phyloP scores from a whole-genome alignment of 2,797 vertebrate species.

The Aphelocoma californica region DNA sequence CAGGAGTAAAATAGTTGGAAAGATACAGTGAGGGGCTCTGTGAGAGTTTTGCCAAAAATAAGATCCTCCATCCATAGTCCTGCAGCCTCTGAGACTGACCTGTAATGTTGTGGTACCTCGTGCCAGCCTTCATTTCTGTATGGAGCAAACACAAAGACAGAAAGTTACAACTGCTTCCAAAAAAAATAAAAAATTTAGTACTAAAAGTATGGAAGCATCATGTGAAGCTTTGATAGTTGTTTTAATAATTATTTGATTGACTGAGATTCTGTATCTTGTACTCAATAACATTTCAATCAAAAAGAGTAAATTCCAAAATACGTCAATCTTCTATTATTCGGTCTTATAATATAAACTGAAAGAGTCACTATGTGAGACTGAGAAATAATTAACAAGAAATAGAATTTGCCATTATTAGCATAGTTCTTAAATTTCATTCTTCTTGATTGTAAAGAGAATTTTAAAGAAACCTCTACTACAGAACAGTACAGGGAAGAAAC shows the following conservation, averaged over 20 bases:
- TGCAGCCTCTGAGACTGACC: background rate
- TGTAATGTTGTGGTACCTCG: background rate
- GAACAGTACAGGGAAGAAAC: background rate
- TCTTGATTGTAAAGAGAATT: background rate
- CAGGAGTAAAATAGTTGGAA: background rate
- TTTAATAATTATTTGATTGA: background rate
- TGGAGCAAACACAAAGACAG: background rate
- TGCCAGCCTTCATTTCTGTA: background rate
- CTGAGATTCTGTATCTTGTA: background rate
- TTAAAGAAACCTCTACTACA: background rate
- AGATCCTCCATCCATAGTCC: background rate
- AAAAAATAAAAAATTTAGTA: background rate
- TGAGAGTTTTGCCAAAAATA: conserved; percentile 6
- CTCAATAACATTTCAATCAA: background rate
- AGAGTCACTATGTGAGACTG: background rate
- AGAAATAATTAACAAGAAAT: background rate
- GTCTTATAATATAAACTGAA: background rate
- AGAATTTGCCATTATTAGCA: background rate
- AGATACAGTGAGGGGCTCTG: background rate
- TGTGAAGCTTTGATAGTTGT: background rate
- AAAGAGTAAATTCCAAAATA: background rate
- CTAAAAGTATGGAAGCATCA: background rate
- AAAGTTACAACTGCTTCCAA: background rate
- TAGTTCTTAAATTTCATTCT: background rate
- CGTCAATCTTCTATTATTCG: background rate